Evolutionary conservation across 2,797 vertebrate species (phyloP), one percentile per base, ranked within the genome.

Genomic region (Galaxias olidus): DNA sequence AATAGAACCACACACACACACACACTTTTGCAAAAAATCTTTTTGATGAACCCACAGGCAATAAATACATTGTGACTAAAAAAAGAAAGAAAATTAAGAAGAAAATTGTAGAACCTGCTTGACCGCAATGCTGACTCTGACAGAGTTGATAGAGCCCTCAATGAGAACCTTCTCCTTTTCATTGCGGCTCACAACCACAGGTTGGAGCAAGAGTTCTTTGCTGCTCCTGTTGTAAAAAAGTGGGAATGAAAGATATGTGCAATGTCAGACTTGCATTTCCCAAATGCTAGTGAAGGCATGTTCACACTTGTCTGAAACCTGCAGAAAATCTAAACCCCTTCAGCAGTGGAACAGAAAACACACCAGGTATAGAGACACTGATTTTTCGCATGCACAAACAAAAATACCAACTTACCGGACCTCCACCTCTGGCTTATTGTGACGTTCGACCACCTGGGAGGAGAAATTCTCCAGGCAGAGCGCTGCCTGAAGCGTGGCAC

Each of bases 401-500:
- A 5, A 19, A 30, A n/a, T 43, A 55, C 52, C 11, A 49, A 82
- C 90, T 69, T 93, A 98, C 97, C 97, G 94, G 87, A 98, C 97
- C 84, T 99, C 97, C 84, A 99, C 97, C 84, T 99, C 97, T 0
- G 97, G 97, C 71, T 98, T 99, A 90, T 99, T 99, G 90, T 99
- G 97, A 50, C 97, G 90, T 80, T 99, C 97, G 83, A 99, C 97
- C 72, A 99, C 97, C 83, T 99, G 97, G 68, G 97, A 98, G 68
- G 97, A 98, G 90, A 99, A 99, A 85, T 98, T 98, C 89, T 99
- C 97, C 91, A 99, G 86, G 83, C 97, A 99, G 71, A 99, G 91
- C 49, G 97, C 96, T 1, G 97, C 97, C 91, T 98, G 96, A 86
- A 98, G 81, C 9, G 97, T 98, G 83, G 97, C 94, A 73, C 93